Conservation (phyloP, 2,888 invertebrate genomes). For the Meiosimyza platycephala region DNA sequence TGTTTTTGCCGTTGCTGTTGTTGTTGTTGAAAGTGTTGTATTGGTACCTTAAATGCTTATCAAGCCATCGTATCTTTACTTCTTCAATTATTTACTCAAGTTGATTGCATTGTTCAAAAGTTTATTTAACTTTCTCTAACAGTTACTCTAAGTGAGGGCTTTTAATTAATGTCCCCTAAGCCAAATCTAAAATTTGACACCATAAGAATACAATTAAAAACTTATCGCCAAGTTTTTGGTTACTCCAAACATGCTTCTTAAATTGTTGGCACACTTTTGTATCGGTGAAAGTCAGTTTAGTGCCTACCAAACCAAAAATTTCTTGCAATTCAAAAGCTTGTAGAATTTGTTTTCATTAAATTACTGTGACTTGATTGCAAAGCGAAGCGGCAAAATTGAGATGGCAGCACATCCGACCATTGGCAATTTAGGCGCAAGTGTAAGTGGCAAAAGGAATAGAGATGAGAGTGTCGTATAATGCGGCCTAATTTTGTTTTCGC, state of each 20-base stretch:
- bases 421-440: too few relatives aligned
- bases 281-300: too few relatives aligned
- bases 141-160: too few relatives aligned
- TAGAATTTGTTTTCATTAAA: too few relatives aligned
- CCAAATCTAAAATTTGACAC: conserved; percentile 6
- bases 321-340: too few relatives aligned
- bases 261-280: conserved; percentile 15
- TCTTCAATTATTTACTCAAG: conserved; percentile 28
- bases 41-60: background rate
- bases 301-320: too few relatives aligned
- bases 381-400: too few relatives aligned
- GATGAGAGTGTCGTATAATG: too few relatives aligned
- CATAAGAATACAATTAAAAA: conserved; percentile 41
- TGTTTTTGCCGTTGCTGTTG: conserved; percentile 21
- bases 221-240: conserved; percentile 40
- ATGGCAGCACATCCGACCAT: too few relatives aligned
- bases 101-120: conserved; percentile 35
- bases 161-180: conserved; percentile 4
- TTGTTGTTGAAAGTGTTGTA: conserved; percentile 28
- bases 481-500: too few relatives aligned
- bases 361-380: too few relatives aligned
- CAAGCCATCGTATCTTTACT: background rate
- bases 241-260: conserved; percentile 20
- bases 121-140: conserved; percentile 9
- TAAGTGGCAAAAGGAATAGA: too few relatives aligned